Conservation (phyloP, 1,140 invertebrate genomes). For the Tetramorium alpestre region DNA sequence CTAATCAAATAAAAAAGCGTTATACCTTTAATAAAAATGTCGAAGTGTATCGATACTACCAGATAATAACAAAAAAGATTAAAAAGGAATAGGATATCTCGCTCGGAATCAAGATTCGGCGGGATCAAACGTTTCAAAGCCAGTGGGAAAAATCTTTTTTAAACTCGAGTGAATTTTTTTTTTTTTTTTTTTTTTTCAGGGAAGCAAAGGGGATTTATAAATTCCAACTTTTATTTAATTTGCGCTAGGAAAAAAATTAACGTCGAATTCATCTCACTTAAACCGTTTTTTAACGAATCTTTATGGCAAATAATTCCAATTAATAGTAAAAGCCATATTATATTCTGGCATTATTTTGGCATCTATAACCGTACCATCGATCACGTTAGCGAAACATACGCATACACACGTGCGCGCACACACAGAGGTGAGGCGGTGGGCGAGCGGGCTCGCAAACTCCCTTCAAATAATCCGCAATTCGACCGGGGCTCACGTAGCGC, state of each 20-base stretch:
- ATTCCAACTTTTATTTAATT: conserved; percentile 5
- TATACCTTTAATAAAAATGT: conserved; percentile 20
- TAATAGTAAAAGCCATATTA: neutral
- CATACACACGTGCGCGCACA: too few species aligned
- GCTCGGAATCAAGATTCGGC: neutral
- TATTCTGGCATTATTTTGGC: neutral
- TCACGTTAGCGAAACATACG: neutral
- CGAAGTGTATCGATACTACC: neutral
- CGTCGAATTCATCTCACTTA: neutral
- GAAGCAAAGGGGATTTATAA: neutral
- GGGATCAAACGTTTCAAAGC: neutral
- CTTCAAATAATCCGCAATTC: conserved; percentile 64
- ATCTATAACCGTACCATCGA: neutral
- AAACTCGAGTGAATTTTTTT: neutral
- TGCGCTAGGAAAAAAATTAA: neutral
- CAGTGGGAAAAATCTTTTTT: neutral
- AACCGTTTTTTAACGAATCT: neutral
- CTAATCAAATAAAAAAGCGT: conserved; percentile 26
- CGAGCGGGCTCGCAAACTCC: neutral
- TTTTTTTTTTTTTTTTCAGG: neutral
- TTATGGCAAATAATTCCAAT: neutral
- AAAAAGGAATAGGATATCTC: neutral
- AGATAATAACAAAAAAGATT: neutral
- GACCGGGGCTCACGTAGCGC: conserved; percentile 62
- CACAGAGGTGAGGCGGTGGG: too few species aligned